Evolutionary conservation across 35 echinoderm and acorn worm genomes (phyloP), one percentile per base, ranked within the genome.

Genomic region (Patiria miniata): DNA sequence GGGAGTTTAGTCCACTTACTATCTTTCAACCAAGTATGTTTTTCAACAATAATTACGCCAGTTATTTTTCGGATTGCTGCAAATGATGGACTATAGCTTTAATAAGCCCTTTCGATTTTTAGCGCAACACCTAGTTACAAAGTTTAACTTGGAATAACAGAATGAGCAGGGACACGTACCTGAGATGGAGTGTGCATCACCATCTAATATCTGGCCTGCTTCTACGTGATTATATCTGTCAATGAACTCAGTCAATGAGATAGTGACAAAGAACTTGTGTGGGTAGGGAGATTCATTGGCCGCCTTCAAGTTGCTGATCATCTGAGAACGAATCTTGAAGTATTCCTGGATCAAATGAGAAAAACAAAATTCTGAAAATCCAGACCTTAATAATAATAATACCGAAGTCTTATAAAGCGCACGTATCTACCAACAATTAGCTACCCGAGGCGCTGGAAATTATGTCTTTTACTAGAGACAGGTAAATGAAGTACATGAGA

Each of bases 311-410:
- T 90, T 68, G 52, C 83, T 90, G 32, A 98, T 83, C 10, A 92
- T 89, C 89, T 98, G 92, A 40, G 95, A 94, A 8, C 95, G 81
- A 86, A 98, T 89, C 91, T 98, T 94, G 77, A 94, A 98, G 80
- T 94, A 98, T 78, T 98, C 92, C 95, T 98, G 85, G 32, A 81
- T 4, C 60, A n/a, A n/a, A 37, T 19, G 60, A 19, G 14, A 32
- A 36, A 78, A 5, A 37, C 30, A 28, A 7, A 19, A 39, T 26
- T 85, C 8, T 76, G 15, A 8, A 30, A 12, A 37, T 78, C 8
- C 8, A 76, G 17, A 8, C 8, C 8, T 30, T 19, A n/a, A n/a
- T n/a, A n/a, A n/a, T n/a, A n/a, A n/a, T n/a, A n/a, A n/a, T n/a
- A n/a, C n/a, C n/a, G n/a, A n/a, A n/a, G n/a, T n/a, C n/a, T n/a